A percentile compares a stretch with the other conserved stretches of the same genome.
phyloP scores from a whole-genome alignment of 2,113 vertebrate species.

The Neoarius graeffei region DNA sequence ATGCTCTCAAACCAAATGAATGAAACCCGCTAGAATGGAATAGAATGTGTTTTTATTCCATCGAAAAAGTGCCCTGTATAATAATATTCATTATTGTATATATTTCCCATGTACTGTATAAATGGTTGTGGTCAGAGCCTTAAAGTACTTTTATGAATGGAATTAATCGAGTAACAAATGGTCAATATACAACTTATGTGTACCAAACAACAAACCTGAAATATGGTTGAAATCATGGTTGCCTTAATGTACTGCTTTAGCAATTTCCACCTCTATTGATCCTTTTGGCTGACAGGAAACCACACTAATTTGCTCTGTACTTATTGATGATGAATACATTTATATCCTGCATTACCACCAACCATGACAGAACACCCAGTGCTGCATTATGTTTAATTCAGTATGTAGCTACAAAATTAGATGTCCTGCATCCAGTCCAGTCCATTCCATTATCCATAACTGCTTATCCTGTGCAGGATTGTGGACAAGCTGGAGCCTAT shows the following conservation, averaged over 20 bases:
- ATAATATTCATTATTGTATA: no score
- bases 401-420: slow-evolving; percentile 13
- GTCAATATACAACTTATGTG: neutral
- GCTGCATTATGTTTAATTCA: slow-evolving; percentile 29
- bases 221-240: neutral
- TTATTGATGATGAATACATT: slow-evolving; percentile 31
- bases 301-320: slow-evolving; percentile 20
- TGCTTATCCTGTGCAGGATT: no score
- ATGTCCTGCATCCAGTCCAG: neutral
- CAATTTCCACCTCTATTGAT: slow-evolving; percentile 32
- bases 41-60: no score
- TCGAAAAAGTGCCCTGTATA: no score
- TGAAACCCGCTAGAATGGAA: no score
- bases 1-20: no score
- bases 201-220: neutral
- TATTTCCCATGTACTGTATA: neutral
- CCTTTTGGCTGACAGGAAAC: slow-evolving; percentile 19
- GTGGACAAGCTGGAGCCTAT: no score
- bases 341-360: neutral
- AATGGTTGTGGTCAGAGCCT: neutral
- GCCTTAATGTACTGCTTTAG: slow-evolving; percentile 31
- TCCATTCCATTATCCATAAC: no score
- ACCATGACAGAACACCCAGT: slow-evolving; percentile 8
- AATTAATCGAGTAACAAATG: neutral
- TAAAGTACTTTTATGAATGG: neutral